phyloP scores from a whole-genome alignment of 2,888 invertebrate species.

The Anaspis maculata region DNA sequence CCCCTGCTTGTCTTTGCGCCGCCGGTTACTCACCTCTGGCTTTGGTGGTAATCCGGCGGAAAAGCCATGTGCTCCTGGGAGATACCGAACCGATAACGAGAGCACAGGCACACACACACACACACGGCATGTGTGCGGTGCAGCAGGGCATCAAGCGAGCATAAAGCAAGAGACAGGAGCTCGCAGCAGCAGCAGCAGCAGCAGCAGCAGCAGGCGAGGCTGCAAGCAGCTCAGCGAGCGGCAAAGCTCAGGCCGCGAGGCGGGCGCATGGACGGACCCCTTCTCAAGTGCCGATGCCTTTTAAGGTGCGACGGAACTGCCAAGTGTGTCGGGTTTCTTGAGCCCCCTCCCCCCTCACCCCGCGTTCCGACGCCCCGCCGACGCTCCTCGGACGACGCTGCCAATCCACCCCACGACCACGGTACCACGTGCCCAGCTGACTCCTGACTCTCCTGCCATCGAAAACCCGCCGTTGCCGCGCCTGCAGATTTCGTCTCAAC shows the following conservation, averaged over 20 bases:
- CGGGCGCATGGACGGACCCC: slow-evolving; percentile 30
- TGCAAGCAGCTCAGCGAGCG: neutral
- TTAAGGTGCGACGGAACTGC: slow-evolving; percentile 42
- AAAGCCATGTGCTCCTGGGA: slow-evolving; percentile 28
- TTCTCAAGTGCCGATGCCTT: slow-evolving; percentile 42
- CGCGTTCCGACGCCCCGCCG: slow-evolving; percentile 12
- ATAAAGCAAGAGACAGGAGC: neutral
- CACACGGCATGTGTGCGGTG: too few species aligned
- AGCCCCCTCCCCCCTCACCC: slow-evolving; percentile 24
- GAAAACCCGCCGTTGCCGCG: neutral
- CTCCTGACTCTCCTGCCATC: slow-evolving; percentile 5
- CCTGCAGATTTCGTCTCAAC: too few species aligned
- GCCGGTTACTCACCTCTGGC: slow-evolving; percentile 35
- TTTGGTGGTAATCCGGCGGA: slow-evolving; percentile 25
- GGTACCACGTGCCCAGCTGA: slow-evolving; percentile 17
- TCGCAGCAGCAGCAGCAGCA: neutral
- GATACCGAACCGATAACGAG: slow-evolving; percentile 1
- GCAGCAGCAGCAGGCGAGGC: too few species aligned
- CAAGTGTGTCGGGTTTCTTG: slow-evolving; percentile 40
- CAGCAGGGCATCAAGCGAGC: neutral
- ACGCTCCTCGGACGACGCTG: slow-evolving; percentile 11
- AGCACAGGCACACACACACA: too few species aligned
- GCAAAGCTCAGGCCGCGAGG: too few species aligned
- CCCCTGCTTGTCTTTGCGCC: neutral
- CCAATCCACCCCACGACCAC: slow-evolving; percentile 13